phyloP scores from a whole-genome alignment of 2,113 vertebrate species.

The Podilymbus podiceps region DNA sequence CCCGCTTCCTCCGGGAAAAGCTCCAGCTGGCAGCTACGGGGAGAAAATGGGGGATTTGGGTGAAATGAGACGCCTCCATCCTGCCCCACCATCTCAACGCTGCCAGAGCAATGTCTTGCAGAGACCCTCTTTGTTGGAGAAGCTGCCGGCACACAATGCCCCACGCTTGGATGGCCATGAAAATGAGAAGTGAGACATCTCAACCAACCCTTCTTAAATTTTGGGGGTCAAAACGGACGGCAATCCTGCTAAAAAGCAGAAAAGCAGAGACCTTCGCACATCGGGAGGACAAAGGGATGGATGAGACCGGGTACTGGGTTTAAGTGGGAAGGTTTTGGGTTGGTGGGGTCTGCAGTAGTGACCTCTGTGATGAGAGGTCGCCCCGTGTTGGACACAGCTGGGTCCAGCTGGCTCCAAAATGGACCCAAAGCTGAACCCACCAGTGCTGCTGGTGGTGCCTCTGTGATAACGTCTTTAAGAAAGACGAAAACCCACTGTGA shows the following conservation, averaged over 20 bases:
- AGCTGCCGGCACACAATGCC: fast-evolving
- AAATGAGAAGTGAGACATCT: fast-evolving
- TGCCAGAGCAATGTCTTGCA: fast-evolving
- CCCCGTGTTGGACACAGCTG: not conserved
- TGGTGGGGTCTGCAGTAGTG: not conserved
- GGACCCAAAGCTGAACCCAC: not conserved
- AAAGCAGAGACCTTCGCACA: not conserved
- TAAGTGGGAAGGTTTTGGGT: not conserved
- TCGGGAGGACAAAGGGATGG: not conserved
- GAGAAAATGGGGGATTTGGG: fast-evolving
- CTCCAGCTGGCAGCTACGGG: fast-evolving
- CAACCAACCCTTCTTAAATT: no score
- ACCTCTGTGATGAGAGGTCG: not conserved
- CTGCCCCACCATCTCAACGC: no score
- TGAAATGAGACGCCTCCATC: fast-evolving
- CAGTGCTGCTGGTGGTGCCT: not conserved
- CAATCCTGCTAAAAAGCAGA: not conserved
- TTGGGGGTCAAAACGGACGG: not conserved
- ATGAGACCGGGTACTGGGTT: not conserved
- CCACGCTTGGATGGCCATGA: not conserved
- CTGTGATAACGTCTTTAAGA: not conserved
- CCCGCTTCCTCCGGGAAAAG: not conserved
- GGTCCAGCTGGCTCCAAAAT: not conserved
- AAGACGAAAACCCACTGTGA: not conserved
- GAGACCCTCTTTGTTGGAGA: not conserved